Evolutionary conservation across 2,888 invertebrate genomes (phyloP), one percentile per base, ranked within the genome.

Genomic region (Chironomus tentans): DNA sequence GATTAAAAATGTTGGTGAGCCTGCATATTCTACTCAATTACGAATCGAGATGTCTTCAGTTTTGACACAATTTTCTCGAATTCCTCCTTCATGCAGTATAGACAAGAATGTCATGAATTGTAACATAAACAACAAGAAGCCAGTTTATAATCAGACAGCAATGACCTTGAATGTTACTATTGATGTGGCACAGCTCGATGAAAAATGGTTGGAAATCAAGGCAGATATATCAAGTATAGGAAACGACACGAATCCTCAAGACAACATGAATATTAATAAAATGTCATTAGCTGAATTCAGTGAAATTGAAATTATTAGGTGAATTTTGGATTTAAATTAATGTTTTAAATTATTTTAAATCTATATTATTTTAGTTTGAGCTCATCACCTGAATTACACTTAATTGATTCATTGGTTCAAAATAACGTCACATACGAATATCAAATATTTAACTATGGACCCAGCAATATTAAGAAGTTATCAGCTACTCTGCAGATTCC

Each of bases 21-120:
- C 84, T 1, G 86, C 87, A 2, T 87, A 86, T 78, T 80, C 84
- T 65, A 84, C 86, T 0, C 83, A 85, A 79, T 78, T 87, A 24
- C 81, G 83, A 74, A 81, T 87, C 2, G 82, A 82, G 12, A 82
- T 86, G 38, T 85, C 86, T 2, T 81, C 82, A 76, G 81, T 80
- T 68, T n/a, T 74, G 4, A 79, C 83, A 79, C 80, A 80, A 13
- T 83, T 84, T 70, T 82, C 82, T 1, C 81, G 81, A 76, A 81
- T 81, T 22, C 84, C 84, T 0, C 80, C 83, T 12, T 81, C 81
- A 28, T 84, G 84, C 77, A 18, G 48, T 10, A 15, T 22, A 10
- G 48, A 46, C 12, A 38, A 46, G 2, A 28, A 28, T 46, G 22
- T 24, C 15, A 74, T 74, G 65, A 47, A 68, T 46, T 74, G 74